phyloP scores from a whole-genome alignment of 2,888 invertebrate genomes.

The Parnassius glacialis region DNA sequence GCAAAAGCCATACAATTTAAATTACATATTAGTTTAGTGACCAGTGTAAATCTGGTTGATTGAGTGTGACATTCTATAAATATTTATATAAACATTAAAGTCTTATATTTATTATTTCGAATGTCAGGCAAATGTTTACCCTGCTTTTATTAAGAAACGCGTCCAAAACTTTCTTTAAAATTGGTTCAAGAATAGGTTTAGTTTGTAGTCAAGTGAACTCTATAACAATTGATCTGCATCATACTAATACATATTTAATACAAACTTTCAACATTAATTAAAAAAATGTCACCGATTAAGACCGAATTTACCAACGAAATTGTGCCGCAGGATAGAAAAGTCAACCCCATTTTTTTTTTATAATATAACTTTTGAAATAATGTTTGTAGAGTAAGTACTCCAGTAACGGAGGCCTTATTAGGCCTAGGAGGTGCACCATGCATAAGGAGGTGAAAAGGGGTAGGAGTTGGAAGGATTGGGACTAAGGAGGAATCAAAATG shows the following conservation, averaged over 20 bases:
- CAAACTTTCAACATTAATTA: too few species aligned
- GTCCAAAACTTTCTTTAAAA: slow-evolving; percentile 55
- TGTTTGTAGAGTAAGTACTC: too few species aligned
- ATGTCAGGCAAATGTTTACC: slow-evolving; percentile 72
- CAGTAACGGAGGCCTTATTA: too few species aligned
- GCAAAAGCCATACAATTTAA: slow-evolving; percentile 38
- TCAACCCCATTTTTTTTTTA: too few species aligned
- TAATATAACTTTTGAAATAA: too few species aligned
- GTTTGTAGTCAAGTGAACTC: slow-evolving; percentile 11
- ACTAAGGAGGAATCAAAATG: too few species aligned
- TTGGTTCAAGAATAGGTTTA: slow-evolving; percentile 60
- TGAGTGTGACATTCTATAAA: slow-evolving; percentile 27
- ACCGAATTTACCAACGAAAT: too few species aligned
- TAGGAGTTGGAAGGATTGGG: too few species aligned
- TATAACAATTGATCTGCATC: slow-evolving; percentile 27
- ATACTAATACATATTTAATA: neutral
- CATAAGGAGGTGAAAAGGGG: too few species aligned
- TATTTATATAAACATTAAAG: slow-evolving; percentile 44
- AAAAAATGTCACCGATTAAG: neutral
- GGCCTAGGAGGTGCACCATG: too few species aligned
- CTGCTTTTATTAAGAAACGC: slow-evolving; percentile 70
- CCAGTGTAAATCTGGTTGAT: slow-evolving; percentile 37
- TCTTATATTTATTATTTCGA: slow-evolving; percentile 58
- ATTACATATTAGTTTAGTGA: slow-evolving; percentile 30
- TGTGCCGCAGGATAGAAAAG: too few species aligned